Conservation (phyloP, 2,113 vertebrate species). For the Rhinoptilus africanus region DNA sequence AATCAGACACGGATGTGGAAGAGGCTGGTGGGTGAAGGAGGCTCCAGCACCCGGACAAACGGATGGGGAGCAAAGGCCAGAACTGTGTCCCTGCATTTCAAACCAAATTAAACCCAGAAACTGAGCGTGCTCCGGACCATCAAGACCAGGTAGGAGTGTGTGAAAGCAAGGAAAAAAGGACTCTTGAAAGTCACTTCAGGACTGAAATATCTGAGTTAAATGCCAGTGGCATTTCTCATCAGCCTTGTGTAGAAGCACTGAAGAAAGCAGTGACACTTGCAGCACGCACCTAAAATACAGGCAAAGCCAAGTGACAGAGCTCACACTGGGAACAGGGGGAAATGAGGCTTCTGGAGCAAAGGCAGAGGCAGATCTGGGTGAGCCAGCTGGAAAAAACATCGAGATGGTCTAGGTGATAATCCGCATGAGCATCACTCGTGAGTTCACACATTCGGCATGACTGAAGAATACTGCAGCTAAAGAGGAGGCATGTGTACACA, state of each 20-base stretch:
- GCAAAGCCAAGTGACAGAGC: background rate
- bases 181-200: background rate
- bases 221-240: background rate
- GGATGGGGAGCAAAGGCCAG: background rate
- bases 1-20: background rate
- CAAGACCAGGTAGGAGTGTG: background rate
- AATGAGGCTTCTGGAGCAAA: background rate
- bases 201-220: background rate
- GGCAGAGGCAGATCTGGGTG: background rate
- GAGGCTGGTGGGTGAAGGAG: background rate
- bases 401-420: background rate
- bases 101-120: background rate
- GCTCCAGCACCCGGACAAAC: fast-evolving
- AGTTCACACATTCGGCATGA: background rate
- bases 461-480: background rate
- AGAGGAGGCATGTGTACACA: background rate
- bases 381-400: background rate
- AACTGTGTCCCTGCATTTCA: background rate
- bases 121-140: background rate
- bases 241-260: background rate
- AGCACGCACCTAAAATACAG: background rate
- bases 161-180: background rate
- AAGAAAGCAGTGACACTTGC: background rate
- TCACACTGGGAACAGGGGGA: background rate
- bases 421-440: background rate